A percentile compares a stretch with the other conserved stretches of the same genome.
phyloP scores from a whole-genome alignment of 2,113 vertebrate species.

The Dromiciops gliroides region DNA sequence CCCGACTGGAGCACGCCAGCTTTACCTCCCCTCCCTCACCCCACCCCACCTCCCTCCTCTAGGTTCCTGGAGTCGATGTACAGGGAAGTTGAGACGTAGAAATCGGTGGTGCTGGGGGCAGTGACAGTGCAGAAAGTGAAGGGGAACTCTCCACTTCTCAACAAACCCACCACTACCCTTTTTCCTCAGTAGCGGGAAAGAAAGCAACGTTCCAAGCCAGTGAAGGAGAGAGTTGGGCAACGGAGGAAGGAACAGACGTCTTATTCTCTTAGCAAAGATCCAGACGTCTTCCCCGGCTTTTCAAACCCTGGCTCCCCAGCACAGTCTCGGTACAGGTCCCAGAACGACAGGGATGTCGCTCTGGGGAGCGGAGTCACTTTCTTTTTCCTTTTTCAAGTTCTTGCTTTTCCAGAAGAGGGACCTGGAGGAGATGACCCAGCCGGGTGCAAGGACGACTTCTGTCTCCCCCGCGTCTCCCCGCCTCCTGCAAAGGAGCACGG shows the following conservation, averaged over 20 bases:
- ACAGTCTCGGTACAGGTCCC: neutral
- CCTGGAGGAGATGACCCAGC: neutral
- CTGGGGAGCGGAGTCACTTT: neutral
- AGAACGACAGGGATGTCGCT: neutral
- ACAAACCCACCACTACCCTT: neutral
- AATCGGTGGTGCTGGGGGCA: neutral
- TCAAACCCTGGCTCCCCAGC: neutral
- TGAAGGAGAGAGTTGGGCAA: neutral
- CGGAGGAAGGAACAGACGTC: neutral
- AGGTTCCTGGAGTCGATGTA: neutral
- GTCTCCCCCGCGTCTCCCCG: neutral
- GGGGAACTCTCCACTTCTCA: neutral
- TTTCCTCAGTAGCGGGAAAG: neutral
- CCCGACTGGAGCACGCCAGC: conserved; percentile 18
- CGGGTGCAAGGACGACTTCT: neutral
- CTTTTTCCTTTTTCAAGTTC: neutral
- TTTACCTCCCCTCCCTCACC: neutral
- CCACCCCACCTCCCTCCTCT: neutral
- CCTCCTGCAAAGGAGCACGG: neutral
- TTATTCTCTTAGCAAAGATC: neutral
- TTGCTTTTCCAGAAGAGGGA: neutral
- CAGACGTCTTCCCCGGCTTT: neutral
- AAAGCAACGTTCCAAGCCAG: neutral
- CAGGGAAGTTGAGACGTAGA: neutral
- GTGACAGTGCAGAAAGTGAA: neutral